Evolutionary conservation across 2,888 invertebrate species (phyloP).

Genomic region (Rugalucina vietnamica): DNA sequence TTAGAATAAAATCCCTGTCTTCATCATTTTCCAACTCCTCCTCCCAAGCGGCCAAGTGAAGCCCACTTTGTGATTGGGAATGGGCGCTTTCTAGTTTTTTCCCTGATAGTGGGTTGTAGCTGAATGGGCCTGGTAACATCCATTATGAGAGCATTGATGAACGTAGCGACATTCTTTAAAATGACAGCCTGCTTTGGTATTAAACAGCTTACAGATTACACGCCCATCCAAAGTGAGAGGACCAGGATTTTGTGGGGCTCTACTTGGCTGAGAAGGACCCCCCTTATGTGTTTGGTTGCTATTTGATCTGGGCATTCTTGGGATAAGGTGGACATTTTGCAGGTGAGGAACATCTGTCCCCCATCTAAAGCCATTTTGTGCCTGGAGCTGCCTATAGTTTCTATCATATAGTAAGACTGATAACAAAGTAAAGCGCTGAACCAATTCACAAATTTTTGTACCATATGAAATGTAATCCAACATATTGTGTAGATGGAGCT

Average conservation of each 20-base stretch:
- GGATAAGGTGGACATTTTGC: neutral
- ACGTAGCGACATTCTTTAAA: neutral
- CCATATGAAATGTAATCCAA: constrained; percentile 15
- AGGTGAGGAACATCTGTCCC: constrained; percentile 1
- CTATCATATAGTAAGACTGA: constrained; percentile 16
- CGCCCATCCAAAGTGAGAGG: neutral
- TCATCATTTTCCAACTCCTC: constrained; percentile 1
- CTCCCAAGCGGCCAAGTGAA: neutral
- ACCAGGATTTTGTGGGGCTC: neutral
- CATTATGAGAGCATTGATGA: neutral
- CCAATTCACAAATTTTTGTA: constrained; percentile 1
- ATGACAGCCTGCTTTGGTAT: neutral
- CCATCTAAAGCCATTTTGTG: neutral
- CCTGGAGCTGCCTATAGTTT: constrained; percentile 1
- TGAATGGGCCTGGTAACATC: neutral
- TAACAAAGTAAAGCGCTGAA: neutral
- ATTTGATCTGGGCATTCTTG: neutral
- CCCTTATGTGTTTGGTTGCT: neutral
- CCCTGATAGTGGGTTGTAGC: neutral
- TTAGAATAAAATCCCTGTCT: constrained; percentile 11
- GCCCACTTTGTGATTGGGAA: neutral
- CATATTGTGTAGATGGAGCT: neutral
- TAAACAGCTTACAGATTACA: neutral
- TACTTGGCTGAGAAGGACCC: neutral
- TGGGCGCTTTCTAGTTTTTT: neutral